Evolutionary conservation across 2,888 invertebrate species (phyloP), one percentile per base, ranked within the genome.

Genomic region (Nomada goodeniana): DNA sequence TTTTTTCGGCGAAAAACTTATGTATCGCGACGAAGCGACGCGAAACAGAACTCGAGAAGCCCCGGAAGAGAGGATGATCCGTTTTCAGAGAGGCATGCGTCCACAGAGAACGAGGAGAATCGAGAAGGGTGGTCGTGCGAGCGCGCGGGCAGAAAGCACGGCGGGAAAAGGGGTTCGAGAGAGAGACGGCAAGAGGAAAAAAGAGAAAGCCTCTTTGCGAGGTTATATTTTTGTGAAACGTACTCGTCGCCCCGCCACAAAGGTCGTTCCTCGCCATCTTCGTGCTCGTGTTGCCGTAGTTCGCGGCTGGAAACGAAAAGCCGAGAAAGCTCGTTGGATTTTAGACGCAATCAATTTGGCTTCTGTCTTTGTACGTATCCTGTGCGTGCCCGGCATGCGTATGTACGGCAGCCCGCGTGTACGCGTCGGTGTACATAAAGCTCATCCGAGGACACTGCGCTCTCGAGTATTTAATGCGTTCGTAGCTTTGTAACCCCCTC

Each of bases 391-490:
- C 29, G 15, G 52, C 50, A n/a, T 44, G 18, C 18, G 55, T 60
- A 42, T 18, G 10, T 52, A 60, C 42, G 52, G 3, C 47, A 47
- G 55, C 15, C 47, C 47, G 11, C 18, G 44, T 11, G 59, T 59
- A 20, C 29, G 65, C 74, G 78, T 80, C 73, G 78, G 79, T 68
- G 84, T 73, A 59, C 71, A 76, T 84, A 86, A 89, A 84, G 85
- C 84, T 86, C 89, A 84, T 90, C 90, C 89, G 87, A 89, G 85
- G 88, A 91, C 85, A 83, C 83, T 83, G 84, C 69, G 77, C 88
- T 89, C 90, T 92, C 91, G 88, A 92, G 92, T 92, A 91, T 92
- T 91, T 92, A 92, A 92, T 92, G 90, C 91, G 90, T 91, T 88
- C 83, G 89, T 90, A 90, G 90, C 90, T 91, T 91, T 92, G 91